Base-by-base conservation (phyloP, 2,113 vertebrate genomes). In the Pyxicephalus adspersus region DNA sequence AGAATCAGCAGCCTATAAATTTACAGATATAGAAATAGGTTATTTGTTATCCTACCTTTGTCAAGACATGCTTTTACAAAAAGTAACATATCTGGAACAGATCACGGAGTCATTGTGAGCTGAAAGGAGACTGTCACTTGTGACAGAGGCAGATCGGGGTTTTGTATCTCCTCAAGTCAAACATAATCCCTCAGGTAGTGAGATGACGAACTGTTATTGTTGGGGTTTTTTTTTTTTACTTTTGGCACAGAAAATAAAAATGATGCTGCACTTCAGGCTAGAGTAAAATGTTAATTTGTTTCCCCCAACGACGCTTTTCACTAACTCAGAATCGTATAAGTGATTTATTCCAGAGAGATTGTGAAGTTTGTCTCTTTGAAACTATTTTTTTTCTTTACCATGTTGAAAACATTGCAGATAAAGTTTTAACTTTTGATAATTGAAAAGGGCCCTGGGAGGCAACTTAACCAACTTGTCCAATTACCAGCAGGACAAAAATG, bases 171-270 rank as follows among this genome's bases (percentile, higher is more conserved):
- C 77, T 31, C 15, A 11, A 61, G 64, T 64, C 67, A 54, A 57
- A 63, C 20, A 25, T 45, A n/a, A 51, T 72, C 78, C 77, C 67
- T 72, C 26, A 13, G 57, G 78, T 72, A 22, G 31, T 54, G 51
- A 58, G 26, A 20, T 68, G n/a, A 28, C 26, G 13, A 34, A 57
- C 16, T 64, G 29, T n/a, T 45, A 17, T 28, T 76, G 3, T 51
- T 38, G 51, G 29, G 2, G 4, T 20, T 58, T 61, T 20, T 61
- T 22, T 26, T 19, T 63, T 75, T 18, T 38, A 50, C 1, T 34
- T 55, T 57, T 72, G 9, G 31, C 58, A 19, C 19, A 25, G 20
- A 15, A 75, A 25, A 26, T 15, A 75, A 13, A 61, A 61, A 25
- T 25, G 26, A 29, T 38, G 20, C 18, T 65, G 7, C 16, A 31